Percentiles rank a stretch among this genome's conserved stretches.
These are phyloP conservation scores for Timema podura DNA, from an alignment of 2,888 invertebrate genomes.

Conservation along the genomic window DNA sequence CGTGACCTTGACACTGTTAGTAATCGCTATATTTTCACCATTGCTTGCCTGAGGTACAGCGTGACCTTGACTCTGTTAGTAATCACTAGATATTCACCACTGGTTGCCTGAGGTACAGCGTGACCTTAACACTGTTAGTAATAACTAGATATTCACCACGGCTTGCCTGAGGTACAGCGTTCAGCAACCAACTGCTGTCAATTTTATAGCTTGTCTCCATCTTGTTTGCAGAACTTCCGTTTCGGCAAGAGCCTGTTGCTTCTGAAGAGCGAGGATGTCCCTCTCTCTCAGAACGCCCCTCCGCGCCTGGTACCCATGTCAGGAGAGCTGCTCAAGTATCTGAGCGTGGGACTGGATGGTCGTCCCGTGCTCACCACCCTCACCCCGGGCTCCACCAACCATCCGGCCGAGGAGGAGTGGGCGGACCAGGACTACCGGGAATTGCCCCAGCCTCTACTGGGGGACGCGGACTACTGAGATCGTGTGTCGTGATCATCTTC, in stretches of 20 bases:
- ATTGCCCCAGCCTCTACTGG: conserved; percentile 37
- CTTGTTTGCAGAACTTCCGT: conserved; percentile 30
- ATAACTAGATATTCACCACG: too few species aligned
- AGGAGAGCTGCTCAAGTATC: conserved; percentile 54
- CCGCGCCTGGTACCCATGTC: conserved; percentile 47
- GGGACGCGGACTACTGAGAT: background rate
- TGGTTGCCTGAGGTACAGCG: too few species aligned
- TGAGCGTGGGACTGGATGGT: conserved; percentile 58
- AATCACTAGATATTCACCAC: too few species aligned
- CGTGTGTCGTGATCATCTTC: too few species aligned
- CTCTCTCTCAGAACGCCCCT: conserved; percentile 61
- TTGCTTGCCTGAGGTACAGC: too few species aligned
- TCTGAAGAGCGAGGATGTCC: conserved; percentile 51
- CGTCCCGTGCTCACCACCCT: conserved; percentile 57
- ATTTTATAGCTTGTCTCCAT: too few species aligned
- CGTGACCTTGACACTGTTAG: too few species aligned
- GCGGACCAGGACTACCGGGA: conserved; percentile 65
- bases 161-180: too few species aligned
- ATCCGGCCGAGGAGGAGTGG: conserved; percentile 58
- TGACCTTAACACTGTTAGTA: too few species aligned
- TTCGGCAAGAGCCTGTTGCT: conserved; percentile 49
- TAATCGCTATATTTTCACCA: too few species aligned
- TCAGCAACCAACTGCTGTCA: too few species aligned
- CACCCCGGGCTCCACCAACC: conserved; percentile 49
- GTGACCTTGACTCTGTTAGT: too few species aligned